Evolutionary conservation across 2,797 vertebrate genomes (phyloP), one percentile per base, ranked within the genome.

Genomic region (Galaxias olidus): DNA sequence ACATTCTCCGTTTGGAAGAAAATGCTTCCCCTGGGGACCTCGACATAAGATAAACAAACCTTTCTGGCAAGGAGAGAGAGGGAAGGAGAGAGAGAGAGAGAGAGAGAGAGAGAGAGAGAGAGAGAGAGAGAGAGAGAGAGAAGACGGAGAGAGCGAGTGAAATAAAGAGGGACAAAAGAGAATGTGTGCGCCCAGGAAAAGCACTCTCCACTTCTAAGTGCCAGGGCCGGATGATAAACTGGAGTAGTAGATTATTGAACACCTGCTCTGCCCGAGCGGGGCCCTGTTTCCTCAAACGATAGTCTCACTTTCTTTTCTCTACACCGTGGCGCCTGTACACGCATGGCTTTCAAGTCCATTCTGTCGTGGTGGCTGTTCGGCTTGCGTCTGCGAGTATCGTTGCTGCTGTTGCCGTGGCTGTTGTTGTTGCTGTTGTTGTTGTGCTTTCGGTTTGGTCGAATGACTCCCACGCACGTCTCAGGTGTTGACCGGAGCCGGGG

Each of bases 191-290:
- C 48, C 4, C 15, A 30, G 19, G 10, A 64, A 67, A 72, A 42
- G 14, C 15, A 59, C 55, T 43, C 48, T 30, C 51, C 13, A 59
- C 66, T 74, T 66, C 45, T 61, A 59, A 73, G 65, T 52, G 57
- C 57, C 57, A 73, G 8, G 8, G 47, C 45, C 41, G 51, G 57
- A 69, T 73, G 65, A 73, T 58, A 20, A 47, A 48, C 14, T 13
- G 18, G 14, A 53, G 61, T 42, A 12, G 11, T 9, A 12, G 19
- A 46, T n/a, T n/a, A 47, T 15, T 42, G 50, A 47, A 42, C 12
- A 41, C 10, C 9, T 49, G 11, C 30, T 41, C 60, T 56, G 45
- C 47, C 30, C 14, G 43, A 46, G 30, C 7, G 17, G 8, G 43
- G 15, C 13, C 53, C 49, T 58, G 40, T 63, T 51, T 59, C 50